A percentile compares a stretch with the other conserved stretches of the same genome.
These are phyloP conservation scores for Anthopleura xanthogrammica DNA, from an alignment of 92 coral and sea anemone genomes.

Conservation along the genomic window DNA sequence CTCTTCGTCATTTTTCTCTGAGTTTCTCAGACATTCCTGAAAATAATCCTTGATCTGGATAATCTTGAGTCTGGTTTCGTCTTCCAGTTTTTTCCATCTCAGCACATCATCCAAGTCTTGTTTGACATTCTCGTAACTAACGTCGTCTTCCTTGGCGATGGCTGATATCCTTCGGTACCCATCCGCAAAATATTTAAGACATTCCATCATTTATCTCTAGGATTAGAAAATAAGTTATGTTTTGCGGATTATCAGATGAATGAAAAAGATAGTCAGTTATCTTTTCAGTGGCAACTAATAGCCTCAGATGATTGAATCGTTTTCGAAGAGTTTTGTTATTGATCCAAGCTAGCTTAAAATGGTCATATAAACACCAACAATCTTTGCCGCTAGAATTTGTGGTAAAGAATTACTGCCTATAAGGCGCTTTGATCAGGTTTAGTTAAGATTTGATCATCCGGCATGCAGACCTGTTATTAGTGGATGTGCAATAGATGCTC, in stretches of 20 bases:
- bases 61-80: neutral
- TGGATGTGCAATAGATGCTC: too few relatives aligned
- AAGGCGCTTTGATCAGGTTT: too few relatives aligned
- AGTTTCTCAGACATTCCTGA: neutral
- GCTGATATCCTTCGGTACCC: neutral
- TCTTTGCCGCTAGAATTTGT: too few relatives aligned
- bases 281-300: too few relatives aligned
- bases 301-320: too few relatives aligned
- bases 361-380: too few relatives aligned
- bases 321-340: too few relatives aligned
- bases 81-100: neutral
- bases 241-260: neutral
- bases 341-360: too few relatives aligned
- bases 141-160: neutral
- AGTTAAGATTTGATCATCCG: too few relatives aligned
- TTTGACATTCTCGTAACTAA: slow-evolving; percentile 1
- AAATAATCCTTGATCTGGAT: neutral
- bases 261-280: neutral
- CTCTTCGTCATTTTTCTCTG: neutral
- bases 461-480: too few relatives aligned
- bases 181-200: neutral
- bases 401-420: too few relatives aligned
- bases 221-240: neutral
- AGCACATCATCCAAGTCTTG: neutral
- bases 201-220: neutral